Base-by-base conservation (phyloP, 2,113 vertebrate species). In the Channa maculata region DNA sequence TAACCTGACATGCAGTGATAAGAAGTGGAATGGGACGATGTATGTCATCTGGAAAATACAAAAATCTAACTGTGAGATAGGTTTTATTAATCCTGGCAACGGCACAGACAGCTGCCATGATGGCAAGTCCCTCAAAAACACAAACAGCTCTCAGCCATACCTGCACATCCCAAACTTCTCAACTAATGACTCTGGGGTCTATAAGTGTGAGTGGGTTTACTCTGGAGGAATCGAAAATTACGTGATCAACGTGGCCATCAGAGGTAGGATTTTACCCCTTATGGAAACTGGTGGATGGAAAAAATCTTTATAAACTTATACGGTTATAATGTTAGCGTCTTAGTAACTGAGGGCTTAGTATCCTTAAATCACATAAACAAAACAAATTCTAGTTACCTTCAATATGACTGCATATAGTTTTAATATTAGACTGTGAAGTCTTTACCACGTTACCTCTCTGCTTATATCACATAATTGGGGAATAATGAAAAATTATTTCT, bases 151-250 rank as follows among this genome's bases (percentile, higher is more conserved):
- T 64, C 34, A 57, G 38, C 77, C 73, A 1, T 85, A 87, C 50
- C 89, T 95, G 69, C 53, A 82, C 68, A 92, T 94, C 75, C 87
- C 92, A 38, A 38, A 88, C 0, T 82, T 94, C 64, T 87, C 91
- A 6, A 0, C 24, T 0, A 0, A 14, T 0, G 91, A 94, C 15
- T 85, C 86, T 53, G 94, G 94, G 12, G 5, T 24, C 60, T 95
- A 94, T 65, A 59, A 0, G 1, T 94, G 93, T 71, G 87, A 95
- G 0, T 12, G 34, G 0, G 66, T 3, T 7, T 89, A 65, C 72
- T 9, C 0, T 2, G 90, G 82, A 45, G 90, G 85, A 50, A 1
- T 0, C 2, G 37, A 76, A 0, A 0, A 0, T 0, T n/a, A 55
- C 8, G 5, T 2, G 0, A 54, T 90, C 59, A 0, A 46, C 0